These are phyloP conservation scores for Metaphire vulgaris DNA, from an alignment of 1,140 invertebrate species.

Conservation along the genomic window DNA sequence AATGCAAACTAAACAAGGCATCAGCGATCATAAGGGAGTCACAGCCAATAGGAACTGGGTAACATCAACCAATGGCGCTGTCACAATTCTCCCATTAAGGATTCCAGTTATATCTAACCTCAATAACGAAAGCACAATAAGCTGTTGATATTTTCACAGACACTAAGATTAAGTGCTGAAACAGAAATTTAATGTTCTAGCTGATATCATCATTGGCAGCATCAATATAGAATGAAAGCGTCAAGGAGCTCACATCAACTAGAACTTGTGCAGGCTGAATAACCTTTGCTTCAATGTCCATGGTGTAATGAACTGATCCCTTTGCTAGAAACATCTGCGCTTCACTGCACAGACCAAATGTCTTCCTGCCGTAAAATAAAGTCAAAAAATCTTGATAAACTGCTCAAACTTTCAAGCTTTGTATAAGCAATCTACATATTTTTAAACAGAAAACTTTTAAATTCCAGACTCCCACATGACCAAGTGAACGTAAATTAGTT, in stretches of 20 bases:
- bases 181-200: no score
- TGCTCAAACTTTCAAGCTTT: background rate
- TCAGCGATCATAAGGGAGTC: no score
- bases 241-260: background rate
- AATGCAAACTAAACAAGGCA: no score
- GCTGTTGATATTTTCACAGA: background rate
- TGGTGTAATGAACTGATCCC: background rate
- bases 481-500: background rate
- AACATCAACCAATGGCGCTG: no score
- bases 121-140: background rate
- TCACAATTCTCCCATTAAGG: no score
- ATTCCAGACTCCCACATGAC: background rate
- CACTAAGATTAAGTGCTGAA: no score
- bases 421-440: background rate
- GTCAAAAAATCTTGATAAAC: background rate
- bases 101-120: background rate
- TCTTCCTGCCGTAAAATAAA: background rate
- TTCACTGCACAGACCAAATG: background rate
- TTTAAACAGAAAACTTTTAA: background rate
- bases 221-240: background rate
- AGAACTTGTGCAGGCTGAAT: background rate
- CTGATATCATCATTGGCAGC: background rate
- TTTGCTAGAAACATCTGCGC: background rate
- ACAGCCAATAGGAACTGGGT: no score
- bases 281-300: background rate